phyloP scores from a whole-genome alignment of 2,797 vertebrate species.

The Aselliscus stoliczkanus region DNA sequence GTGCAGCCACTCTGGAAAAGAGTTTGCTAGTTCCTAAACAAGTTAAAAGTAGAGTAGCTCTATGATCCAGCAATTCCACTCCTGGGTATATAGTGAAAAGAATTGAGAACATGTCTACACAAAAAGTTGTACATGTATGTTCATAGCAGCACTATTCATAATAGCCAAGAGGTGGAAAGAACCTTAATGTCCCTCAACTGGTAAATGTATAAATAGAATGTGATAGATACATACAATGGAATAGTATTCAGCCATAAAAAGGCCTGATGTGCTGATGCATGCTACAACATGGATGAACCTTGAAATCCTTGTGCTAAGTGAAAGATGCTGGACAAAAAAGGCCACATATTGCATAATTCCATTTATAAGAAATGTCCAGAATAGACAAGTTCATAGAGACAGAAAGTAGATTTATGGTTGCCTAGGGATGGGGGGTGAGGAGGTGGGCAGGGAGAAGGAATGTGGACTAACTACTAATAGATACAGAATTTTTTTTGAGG shows the following conservation, averaged over 20 bases:
- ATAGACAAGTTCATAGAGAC: background rate
- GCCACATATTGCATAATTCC: background rate
- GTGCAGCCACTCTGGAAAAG: background rate
- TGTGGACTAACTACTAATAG: background rate
- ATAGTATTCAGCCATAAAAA: background rate
- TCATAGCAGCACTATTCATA: background rate
- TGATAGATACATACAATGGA: background rate
- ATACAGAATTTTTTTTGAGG: background rate
- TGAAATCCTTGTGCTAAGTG: background rate
- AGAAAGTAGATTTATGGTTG: background rate
- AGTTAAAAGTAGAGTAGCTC: background rate
- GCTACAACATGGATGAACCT: background rate
- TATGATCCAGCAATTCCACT: background rate
- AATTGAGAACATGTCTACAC: background rate
- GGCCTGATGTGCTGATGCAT: background rate
- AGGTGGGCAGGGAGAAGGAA: background rate
- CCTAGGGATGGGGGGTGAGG: background rate
- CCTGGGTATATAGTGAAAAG: background rate
- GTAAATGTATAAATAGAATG: background rate
- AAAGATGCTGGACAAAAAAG: background rate
- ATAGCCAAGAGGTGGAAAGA: background rate
- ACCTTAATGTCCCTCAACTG: background rate
- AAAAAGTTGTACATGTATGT: background rate
- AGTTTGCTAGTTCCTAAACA: background rate
- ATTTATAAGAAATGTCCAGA: background rate